These are phyloP conservation scores for Mizuhopecten yessoensis DNA, from an alignment of 1,140 invertebrate species.

Conservation along the genomic window DNA sequence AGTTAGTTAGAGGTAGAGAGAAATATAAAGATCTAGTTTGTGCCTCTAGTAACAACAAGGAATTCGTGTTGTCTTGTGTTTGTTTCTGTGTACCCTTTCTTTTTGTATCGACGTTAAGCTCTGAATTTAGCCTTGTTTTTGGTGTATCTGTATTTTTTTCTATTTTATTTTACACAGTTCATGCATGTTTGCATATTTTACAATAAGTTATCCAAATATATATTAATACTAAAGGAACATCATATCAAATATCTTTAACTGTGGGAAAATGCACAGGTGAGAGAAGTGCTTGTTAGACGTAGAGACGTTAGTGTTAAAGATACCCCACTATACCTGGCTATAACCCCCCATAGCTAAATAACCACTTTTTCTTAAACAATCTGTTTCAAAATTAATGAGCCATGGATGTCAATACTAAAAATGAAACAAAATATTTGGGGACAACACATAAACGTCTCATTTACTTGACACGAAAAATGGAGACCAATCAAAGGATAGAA, in stretches of 20 bases:
- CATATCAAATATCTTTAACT: neutral
- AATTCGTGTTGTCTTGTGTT: no score
- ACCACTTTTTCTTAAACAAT: constrained; percentile 35
- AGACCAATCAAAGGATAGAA: neutral
- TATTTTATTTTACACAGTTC: no score
- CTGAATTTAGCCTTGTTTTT: no score
- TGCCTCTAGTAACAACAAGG: no score
- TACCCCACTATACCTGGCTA: neutral
- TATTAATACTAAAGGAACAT: no score
- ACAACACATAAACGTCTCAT: constrained; percentile 32
- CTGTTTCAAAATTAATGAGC: constrained; percentile 33
- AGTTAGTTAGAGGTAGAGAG: no score
- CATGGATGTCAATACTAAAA: constrained; percentile 30
- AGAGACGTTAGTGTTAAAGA: neutral
- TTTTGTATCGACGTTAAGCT: no score
- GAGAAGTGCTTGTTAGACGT: neutral
- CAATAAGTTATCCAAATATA: no score
- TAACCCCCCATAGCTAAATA: constrained; percentile 13
- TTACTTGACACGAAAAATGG: neutral
- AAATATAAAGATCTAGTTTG: no score
- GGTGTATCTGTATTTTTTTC: no score
- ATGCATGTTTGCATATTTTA: no score
- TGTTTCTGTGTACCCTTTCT: no score
- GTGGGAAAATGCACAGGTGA: constrained; percentile 8
- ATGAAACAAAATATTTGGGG: constrained; percentile 34